phyloP scores from a whole-genome alignment of 1,140 invertebrate genomes.

The Brachystomella parvula region DNA sequence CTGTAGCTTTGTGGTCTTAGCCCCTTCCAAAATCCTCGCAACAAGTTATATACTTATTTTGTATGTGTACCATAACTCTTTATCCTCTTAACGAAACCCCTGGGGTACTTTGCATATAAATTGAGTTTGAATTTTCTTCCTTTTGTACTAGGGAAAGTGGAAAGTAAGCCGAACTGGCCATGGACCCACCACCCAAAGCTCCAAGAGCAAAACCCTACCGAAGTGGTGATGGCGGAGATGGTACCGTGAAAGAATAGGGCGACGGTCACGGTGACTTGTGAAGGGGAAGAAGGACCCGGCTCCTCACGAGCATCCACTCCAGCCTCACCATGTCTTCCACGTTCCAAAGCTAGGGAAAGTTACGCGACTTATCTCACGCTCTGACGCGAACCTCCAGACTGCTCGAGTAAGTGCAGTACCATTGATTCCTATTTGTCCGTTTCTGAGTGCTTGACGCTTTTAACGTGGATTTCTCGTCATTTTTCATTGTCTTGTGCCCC shows the following conservation, averaged over 20 bases:
- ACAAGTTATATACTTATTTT: too few relatives aligned
- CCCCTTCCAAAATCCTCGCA: too few relatives aligned
- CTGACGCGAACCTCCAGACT: conserved; percentile 31
- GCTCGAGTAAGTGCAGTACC: conserved; percentile 8
- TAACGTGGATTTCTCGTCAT: not conserved
- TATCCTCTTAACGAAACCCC: too few relatives aligned
- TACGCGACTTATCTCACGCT: conserved; percentile 30
- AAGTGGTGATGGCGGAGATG: not conserved
- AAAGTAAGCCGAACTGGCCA: not conserved
- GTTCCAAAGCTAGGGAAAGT: conserved; percentile 22
- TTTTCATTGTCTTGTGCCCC: not conserved
- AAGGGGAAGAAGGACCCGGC: not conserved
- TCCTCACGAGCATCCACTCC: conserved; percentile 5
- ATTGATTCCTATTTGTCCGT: not conserved
- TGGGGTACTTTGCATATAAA: too few relatives aligned
- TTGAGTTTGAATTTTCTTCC: not conserved
- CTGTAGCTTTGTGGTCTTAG: too few relatives aligned
- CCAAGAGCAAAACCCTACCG: not conserved
- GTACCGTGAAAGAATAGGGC: not conserved
- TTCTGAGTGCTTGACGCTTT: not conserved
- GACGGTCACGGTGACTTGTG: not conserved
- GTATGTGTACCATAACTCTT: too few relatives aligned
- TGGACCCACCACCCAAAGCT: not conserved
- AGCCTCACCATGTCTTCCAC: conserved; percentile 30
- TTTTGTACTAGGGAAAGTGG: not conserved